These are phyloP conservation scores for Branchipolynoe longqiensis DNA, from an alignment of 2,888 invertebrate genomes.

Conservation along the genomic window DNA sequence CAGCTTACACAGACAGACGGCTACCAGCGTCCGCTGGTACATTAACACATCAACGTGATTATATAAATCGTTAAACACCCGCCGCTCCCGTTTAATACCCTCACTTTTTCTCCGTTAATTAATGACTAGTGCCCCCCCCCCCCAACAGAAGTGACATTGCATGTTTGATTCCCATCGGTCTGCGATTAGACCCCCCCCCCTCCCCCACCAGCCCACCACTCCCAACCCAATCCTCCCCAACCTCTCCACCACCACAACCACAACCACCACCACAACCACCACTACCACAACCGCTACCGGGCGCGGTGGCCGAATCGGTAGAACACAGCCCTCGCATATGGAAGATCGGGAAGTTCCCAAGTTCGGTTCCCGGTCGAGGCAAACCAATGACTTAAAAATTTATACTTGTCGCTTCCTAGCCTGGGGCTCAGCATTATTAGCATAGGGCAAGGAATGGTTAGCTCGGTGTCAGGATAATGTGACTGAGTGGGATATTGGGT, in stretches of 20 bases:
- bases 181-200: not conserved
- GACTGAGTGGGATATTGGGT: no score
- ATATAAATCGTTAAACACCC: constrained; percentile 36
- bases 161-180: constrained; percentile 9
- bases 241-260: not conserved
- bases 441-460: no score
- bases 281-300: not conserved
- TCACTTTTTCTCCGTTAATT: constrained; percentile 47
- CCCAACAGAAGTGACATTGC: not conserved
- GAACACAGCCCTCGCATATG: no score
- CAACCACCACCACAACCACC: no score
- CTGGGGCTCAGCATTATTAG: no score
- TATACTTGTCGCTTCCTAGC: no score
- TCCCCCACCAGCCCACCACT: not conserved
- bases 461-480: no score
- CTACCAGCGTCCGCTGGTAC: no score
- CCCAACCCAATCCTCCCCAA: constrained; percentile 11
- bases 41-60: constrained; percentile 35
- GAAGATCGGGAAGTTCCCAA: no score
- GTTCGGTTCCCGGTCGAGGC: no score
- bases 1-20: not conserved
- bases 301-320: no score
- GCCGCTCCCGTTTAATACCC: constrained; percentile 11
- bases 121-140: constrained; percentile 1
- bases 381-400: no score